Conservation (phyloP, 2,888 invertebrate genomes). For the Leucoma salicis region DNA sequence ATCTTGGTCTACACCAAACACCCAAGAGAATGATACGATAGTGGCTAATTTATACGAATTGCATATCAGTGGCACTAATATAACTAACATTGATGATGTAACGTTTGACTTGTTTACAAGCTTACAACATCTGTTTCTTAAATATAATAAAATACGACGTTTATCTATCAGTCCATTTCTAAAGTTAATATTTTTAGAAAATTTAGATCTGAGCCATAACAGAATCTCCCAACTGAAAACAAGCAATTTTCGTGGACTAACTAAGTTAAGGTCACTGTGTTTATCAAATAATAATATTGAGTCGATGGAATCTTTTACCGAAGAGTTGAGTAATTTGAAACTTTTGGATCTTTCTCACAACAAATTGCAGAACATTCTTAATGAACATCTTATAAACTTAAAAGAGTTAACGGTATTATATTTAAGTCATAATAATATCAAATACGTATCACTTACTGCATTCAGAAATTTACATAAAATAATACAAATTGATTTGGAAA, state of each 20-base stretch:
- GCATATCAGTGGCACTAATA: conserved; percentile 67
- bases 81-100: conserved; percentile 82
- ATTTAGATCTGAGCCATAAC: conserved; percentile 91
- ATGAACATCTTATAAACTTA: conserved; percentile 89
- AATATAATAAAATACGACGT: conserved; percentile 88
- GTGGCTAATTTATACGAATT: conserved; percentile 69
- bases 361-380: conserved; percentile 89
- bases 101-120: conserved; percentile 88
- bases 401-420: conserved; percentile 90
- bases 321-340: conserved; percentile 89
- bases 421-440: conserved; percentile 91
- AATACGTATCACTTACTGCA: conserved; percentile 89
- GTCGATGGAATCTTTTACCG: conserved; percentile 90
- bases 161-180: conserved; percentile 93
- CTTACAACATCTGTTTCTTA: conserved; percentile 89
- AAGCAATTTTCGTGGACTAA: conserved; percentile 91
- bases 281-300: conserved; percentile 92
- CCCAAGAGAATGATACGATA: conserved; percentile 56
- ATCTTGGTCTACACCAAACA: conserved; percentile 55
- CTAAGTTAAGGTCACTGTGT: conserved; percentile 88
- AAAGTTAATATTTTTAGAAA: conserved; percentile 87
- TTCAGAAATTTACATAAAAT: conserved; percentile 90
- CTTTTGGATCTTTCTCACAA: conserved; percentile 92
- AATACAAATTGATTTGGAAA: conserved; percentile 88
- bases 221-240: conserved; percentile 91